A percentile compares a stretch with the other conserved stretches of the same genome.
phyloP scores from a whole-genome alignment of 2,113 vertebrate species.

The Cathartes aura region DNA sequence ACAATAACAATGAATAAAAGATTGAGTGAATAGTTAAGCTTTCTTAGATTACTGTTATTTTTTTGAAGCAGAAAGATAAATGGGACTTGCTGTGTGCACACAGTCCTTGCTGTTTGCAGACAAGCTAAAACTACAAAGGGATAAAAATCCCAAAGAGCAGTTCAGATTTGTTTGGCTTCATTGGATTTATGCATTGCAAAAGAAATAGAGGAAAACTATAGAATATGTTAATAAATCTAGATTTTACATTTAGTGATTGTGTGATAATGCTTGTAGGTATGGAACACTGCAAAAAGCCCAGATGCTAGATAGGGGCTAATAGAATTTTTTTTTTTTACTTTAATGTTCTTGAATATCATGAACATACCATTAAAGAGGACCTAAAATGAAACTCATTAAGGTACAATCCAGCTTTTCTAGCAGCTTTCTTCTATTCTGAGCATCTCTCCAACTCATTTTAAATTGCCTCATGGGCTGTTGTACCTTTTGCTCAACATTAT shows the following conservation, averaged over 20 bases:
- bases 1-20: not conserved
- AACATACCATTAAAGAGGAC: not conserved
- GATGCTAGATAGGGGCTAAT: not conserved
- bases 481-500: not conserved
- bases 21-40: not conserved
- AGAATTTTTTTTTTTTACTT: not conserved
- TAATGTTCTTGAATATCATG: not conserved
- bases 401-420: not conserved
- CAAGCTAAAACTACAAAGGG: not conserved
- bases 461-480: not conserved
- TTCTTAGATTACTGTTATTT: not conserved
- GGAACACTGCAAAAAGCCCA: not conserved
- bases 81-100: not conserved
- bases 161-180: not conserved
- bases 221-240: not conserved
- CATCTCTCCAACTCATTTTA: not conserved
- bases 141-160: not conserved
- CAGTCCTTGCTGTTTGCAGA: not conserved
- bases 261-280: not conserved
- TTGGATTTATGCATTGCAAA: not conserved
- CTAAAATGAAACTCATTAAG: not conserved
- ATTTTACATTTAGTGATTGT: not conserved
- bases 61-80: not conserved
- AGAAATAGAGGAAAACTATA: not conserved
- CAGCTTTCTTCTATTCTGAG: not conserved